A percentile compares a stretch with the other conserved stretches of the same genome.
These are phyloP conservation scores for Poeciliopsis infans DNA, from an alignment of 2,797 vertebrate genomes.

Conservation along the genomic window DNA sequence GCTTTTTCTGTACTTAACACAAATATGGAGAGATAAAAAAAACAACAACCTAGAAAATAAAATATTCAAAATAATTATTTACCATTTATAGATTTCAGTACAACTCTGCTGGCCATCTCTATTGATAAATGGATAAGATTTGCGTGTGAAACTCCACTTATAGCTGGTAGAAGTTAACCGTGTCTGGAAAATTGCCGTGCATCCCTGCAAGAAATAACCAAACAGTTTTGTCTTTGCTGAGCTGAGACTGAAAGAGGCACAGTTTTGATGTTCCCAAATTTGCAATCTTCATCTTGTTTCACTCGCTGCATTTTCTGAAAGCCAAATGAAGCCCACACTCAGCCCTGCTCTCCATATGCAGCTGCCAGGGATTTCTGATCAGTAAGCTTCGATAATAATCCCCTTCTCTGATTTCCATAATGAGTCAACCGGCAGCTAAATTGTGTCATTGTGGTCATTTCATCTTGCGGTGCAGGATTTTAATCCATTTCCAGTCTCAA, in stretches of 20 bases:
- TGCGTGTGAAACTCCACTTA: slow-evolving; percentile 21
- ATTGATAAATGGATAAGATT: slow-evolving; percentile 59
- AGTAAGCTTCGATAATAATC: slow-evolving; percentile 8
- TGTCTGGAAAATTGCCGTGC: not conserved
- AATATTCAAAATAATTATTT: slow-evolving; percentile 63
- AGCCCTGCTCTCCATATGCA: not conserved
- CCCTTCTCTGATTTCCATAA: slow-evolving; percentile 13
- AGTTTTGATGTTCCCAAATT: not conserved
- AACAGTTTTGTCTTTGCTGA: not conserved
- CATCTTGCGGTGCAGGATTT: slow-evolving; percentile 16
- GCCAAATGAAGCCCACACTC: slow-evolving; percentile 10
- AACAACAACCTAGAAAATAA: slow-evolving; percentile 62
- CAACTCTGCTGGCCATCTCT: slow-evolving; percentile 30
- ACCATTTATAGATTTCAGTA: slow-evolving; percentile 50
- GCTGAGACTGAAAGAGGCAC: not conserved
- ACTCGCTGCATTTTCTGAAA: not conserved
- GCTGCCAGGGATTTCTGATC: slow-evolving; percentile 8
- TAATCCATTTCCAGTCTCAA: not conserved
- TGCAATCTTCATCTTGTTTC: slow-evolving; percentile 1
- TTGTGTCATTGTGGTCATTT: slow-evolving; percentile 10
- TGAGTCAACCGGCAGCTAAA: slow-evolving; percentile 16
- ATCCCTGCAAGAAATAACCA: slow-evolving; percentile 2
- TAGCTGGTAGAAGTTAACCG: not conserved
- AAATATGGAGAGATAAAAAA: slow-evolving; percentile 45
- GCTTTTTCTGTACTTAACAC: slow-evolving; percentile 53